phyloP scores from a whole-genome alignment of 2,888 invertebrate species.

The Aphidius colemani region DNA sequence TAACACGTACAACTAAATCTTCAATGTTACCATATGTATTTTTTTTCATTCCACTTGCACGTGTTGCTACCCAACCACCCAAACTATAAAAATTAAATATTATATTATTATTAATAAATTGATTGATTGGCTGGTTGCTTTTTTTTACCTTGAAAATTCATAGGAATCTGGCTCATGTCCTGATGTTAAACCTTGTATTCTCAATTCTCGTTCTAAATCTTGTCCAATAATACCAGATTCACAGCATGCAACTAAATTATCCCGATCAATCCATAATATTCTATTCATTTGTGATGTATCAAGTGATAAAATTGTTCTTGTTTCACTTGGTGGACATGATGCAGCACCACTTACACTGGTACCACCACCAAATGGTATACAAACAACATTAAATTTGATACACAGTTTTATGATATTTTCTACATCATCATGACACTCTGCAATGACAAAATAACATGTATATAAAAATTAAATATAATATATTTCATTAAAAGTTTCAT shows the following conservation, averaged over 20 bases:
- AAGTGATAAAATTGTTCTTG: slow-evolving; percentile 81
- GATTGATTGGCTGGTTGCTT: not conserved
- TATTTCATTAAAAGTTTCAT: too few relatives aligned
- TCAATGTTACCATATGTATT: slow-evolving; percentile 98
- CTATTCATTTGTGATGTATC: slow-evolving; percentile 97
- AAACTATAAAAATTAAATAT: slow-evolving; percentile 64
- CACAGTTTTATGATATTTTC: slow-evolving; percentile 79
- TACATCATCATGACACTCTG: slow-evolving; percentile 80
- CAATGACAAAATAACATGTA: slow-evolving; percentile 20
- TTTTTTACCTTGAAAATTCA: slow-evolving; percentile 80
- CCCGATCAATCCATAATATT: slow-evolving; percentile 89
- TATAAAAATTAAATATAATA: too few relatives aligned
- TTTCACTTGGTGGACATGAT: slow-evolving; percentile 80
- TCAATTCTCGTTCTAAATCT: slow-evolving; percentile 86
- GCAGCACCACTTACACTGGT: slow-evolving; percentile 90
- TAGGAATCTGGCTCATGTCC: slow-evolving; percentile 99
- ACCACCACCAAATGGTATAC: slow-evolving; percentile 95
- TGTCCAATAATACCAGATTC: slow-evolving; percentile 94
- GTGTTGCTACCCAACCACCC: slow-evolving; percentile 96
- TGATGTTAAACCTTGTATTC: slow-evolving; percentile 78
- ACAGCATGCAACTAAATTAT: slow-evolving; percentile 79
- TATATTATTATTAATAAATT: not conserved
- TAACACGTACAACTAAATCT: slow-evolving; percentile 87
- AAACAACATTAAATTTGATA: slow-evolving; percentile 72
- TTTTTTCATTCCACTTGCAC: slow-evolving; percentile 99